These are phyloP conservation scores for Corydoras sp. DNA, from an alignment of 2,113 vertebrate genomes.

Conservation along the genomic window DNA sequence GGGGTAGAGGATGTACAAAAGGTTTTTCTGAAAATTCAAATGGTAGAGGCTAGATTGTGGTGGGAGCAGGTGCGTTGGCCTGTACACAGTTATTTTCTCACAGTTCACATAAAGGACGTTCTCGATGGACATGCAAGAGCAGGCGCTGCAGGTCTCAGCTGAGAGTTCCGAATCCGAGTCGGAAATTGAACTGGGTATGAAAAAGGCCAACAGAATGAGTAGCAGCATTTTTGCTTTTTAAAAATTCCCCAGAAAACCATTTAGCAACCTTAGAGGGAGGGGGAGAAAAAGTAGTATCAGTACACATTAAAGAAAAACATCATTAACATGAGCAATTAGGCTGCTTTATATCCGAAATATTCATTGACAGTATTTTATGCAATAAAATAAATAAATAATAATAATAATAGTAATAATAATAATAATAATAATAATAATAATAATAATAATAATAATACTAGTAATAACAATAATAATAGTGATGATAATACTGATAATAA, in stretches of 20 bases:
- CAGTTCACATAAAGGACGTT: conserved; percentile 98
- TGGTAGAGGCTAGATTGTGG: conserved; percentile 92
- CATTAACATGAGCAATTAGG: too few species aligned
- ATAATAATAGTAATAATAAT: too few species aligned
- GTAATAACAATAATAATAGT: too few species aligned
- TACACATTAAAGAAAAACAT: conserved; percentile 37
- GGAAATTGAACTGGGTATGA: conserved; percentile 74
- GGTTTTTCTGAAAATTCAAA: conserved; percentile 97
- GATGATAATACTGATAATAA: too few species aligned
- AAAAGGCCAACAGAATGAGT: conserved; percentile 89
- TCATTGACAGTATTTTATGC: too few species aligned
- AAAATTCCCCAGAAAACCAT: conserved; percentile 81
- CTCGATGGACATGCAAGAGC: conserved; percentile 94
- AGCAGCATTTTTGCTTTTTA: conserved; percentile 93
- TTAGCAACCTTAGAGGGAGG: conserved; percentile 67
- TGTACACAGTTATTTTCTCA: conserved; percentile 91
- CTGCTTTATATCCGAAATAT: too few species aligned
- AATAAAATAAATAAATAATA: too few species aligned
- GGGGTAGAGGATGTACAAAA: conserved; percentile 89
- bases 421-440: too few species aligned
- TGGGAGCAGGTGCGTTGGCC: conserved; percentile 91
- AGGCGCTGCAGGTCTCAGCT: conserved; percentile 92
- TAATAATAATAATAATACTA: too few species aligned
- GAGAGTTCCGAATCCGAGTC: conserved; percentile 80
- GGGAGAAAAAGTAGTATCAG: conserved; percentile 32